Base-by-base conservation (phyloP, 2,888 invertebrate species). In the Erebia ligea region DNA sequence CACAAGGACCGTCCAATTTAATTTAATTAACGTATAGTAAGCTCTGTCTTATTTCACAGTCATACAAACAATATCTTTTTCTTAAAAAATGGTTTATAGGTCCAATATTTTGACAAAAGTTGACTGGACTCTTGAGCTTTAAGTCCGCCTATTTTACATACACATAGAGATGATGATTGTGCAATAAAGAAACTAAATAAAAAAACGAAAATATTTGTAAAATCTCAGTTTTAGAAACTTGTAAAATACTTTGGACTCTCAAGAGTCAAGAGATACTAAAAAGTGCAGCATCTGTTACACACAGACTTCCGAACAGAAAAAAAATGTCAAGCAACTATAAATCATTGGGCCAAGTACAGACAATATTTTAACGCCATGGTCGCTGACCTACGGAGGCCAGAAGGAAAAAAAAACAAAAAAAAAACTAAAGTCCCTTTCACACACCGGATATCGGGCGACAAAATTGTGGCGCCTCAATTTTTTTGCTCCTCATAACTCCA, bases 381-480 rank as follows among this genome's bases (percentile, higher is more conserved):
- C 87, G 84, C 80, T 86, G 86, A 88, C 86, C 86, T 81, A 82
- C 78, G 80, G 82, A 81, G 80, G 80, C 80, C 82, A 66, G 40
- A 63, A 73, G 82, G 81, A 82, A 80, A 80, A 75, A 74, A 76
- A 75, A 69, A 48, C 62, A 81, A 77, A 77, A 69, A 81, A 78
- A 77, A 76, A 78, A 78, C 74, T 75, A 76, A 70, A 69, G 56
- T 70, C 73, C 77, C 79, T 79, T 78, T 76, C 74, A 69, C 70
- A 69, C 84, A 88, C 91, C 92, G 92, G 92, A 91, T 90, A 87
- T 90, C 84, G 86, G 90, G 90, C 89, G 90, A 89, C 90, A 88
- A 88, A 86, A 82, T 78, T 81, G 82, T 89, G 91, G 91, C 92
- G 92, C 91, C 92, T 86, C 70, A 52, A 58, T 65, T 76, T 75